phyloP scores from a whole-genome alignment of 2,888 invertebrate genomes.

The Sarcophaga carnaria region DNA sequence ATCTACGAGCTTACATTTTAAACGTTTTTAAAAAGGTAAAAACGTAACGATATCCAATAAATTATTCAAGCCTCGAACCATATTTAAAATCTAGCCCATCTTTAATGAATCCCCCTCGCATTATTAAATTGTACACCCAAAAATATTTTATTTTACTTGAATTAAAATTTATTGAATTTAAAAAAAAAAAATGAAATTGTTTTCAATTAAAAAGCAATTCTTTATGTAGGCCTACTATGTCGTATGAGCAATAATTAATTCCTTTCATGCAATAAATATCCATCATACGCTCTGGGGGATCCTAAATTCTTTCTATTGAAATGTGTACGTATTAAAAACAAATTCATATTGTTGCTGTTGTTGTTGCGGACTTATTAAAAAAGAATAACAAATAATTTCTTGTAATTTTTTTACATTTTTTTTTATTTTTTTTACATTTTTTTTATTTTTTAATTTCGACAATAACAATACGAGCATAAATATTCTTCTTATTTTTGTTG shows the following conservation, averaged over 20 bases:
- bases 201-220: not conserved
- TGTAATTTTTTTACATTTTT: not conserved
- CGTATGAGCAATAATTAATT: not conserved
- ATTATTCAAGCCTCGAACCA: no score
- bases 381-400: not conserved
- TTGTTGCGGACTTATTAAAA: not conserved
- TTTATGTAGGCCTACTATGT: not conserved
- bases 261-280: not conserved
- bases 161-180: not conserved
- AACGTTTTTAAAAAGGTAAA: no score
- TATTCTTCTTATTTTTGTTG: slow-evolving; percentile 18
- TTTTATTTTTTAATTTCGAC: no score
- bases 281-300: not conserved
- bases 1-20: no score
- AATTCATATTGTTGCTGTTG: slow-evolving; percentile 8
- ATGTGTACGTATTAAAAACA: not conserved
- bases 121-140: no score
- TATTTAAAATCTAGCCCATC: no score
- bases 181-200: not conserved
- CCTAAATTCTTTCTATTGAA: not conserved
- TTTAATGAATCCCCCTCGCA: no score
- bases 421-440: no score
- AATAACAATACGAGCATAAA: not conserved
- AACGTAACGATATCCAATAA: no score
- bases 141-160: no score